Conservation (phyloP, 2,797 vertebrate species). For the Myiotriccus ornatus region DNA sequence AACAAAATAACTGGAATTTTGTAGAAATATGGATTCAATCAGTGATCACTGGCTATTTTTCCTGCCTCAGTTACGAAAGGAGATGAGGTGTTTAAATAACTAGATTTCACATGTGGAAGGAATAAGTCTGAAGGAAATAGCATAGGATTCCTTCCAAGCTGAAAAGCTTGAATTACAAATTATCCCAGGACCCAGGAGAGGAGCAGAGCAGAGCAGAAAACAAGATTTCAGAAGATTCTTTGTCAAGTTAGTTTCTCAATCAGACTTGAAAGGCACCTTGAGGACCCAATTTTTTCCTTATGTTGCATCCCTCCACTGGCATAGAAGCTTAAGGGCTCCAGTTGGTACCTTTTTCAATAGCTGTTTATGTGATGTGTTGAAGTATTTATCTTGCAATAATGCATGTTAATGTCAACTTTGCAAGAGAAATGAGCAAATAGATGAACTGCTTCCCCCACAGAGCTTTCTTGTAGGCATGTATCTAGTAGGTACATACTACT, state of each 20-base stretch:
- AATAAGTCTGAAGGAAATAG: conserved; percentile 79
- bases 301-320: conserved; percentile 36
- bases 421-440: conserved; percentile 42
- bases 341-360: conserved; percentile 39
- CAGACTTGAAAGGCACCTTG: conserved; percentile 67
- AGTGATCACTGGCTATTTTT: conserved; percentile 60
- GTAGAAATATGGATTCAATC: conserved; percentile 76
- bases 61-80: conserved; percentile 68
- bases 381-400: conserved; percentile 51
- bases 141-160: conserved; percentile 76
- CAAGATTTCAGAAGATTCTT: conserved; percentile 68
- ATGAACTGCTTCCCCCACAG: not conserved
- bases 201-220: conserved; percentile 67
- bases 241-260: conserved; percentile 66
- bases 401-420: conserved; percentile 44
- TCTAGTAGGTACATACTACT: not conserved
- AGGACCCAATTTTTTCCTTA: conserved; percentile 67
- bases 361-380: conserved; percentile 20
- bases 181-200: conserved; percentile 71
- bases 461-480: not conserved
- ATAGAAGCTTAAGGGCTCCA: conserved; percentile 34
- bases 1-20: conserved; percentile 65
- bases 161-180: conserved; percentile 80
- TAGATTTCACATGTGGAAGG: conserved; percentile 79
- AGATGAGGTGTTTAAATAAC: conserved; percentile 82